Evolutionary conservation across 2,888 invertebrate genomes (phyloP).

Genomic region (Sinelater perroti): DNA sequence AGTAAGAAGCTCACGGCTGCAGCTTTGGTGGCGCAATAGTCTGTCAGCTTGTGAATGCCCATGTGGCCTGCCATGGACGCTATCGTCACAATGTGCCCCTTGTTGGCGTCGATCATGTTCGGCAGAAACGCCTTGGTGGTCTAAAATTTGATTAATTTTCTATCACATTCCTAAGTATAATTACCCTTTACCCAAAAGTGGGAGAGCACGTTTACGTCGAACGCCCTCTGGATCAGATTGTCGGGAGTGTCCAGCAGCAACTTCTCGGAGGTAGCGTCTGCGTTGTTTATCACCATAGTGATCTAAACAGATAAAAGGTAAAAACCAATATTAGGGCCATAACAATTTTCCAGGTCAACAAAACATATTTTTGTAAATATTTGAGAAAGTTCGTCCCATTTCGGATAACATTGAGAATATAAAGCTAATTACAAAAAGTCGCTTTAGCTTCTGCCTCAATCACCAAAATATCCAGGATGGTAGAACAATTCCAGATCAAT

Average conservation of each 20-base stretch:
- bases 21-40: constrained; percentile 91
- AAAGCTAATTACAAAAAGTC: no score
- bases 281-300: constrained; percentile 28
- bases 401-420: no score
- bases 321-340: no score
- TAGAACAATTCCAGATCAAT: no score
- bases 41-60: constrained; percentile 79
- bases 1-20: constrained; percentile 80
- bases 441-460: no score
- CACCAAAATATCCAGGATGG: no score
- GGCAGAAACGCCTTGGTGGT: constrained; percentile 89
- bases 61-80: constrained; percentile 76
- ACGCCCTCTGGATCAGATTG: constrained; percentile 14
- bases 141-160: constrained; percentile 62
- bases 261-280: constrained; percentile 19
- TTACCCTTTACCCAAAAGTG: constrained; percentile 28
- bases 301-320: no score
- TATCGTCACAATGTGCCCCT: constrained; percentile 89
- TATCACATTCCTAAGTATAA: background rate
- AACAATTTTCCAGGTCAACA: no score
- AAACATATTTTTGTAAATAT: no score
- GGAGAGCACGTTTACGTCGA: constrained; percentile 23
- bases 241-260: constrained; percentile 27
- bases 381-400: background rate
- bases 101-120: constrained; percentile 80